A percentile compares a stretch with the other conserved stretches of the same genome.
Evolutionary conservation across 2,888 invertebrate species (phyloP).

Genomic region (Nymphalis polychloros): DNA sequence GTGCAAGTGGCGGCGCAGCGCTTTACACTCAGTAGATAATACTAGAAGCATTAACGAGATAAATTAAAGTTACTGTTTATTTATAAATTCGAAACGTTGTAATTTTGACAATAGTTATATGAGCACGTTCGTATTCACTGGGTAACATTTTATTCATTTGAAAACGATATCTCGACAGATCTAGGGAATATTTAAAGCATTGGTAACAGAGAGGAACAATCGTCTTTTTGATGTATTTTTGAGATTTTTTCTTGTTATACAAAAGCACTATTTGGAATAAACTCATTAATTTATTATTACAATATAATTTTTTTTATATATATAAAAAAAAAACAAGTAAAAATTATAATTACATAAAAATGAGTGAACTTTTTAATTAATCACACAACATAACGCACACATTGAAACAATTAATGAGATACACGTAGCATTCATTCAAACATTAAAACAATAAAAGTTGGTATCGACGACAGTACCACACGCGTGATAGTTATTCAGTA

Average conservation of each 20-base stretch:
- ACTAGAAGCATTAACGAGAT: conserved; percentile 46
- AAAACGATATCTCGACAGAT: conserved; percentile 19
- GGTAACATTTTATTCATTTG: conserved; percentile 15
- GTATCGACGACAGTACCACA: conserved; percentile 37
- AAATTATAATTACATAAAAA: conserved; percentile 58
- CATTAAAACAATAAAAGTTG: conserved; percentile 42
- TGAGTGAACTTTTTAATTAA: conserved; percentile 53
- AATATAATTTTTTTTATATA: conserved; percentile 56
- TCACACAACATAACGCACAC: conserved; percentile 35
- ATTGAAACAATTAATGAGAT: conserved; percentile 53
- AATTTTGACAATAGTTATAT: conserved; percentile 27
- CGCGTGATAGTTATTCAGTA: conserved; percentile 11
- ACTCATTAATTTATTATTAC: conserved; percentile 46
- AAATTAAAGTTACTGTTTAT: conserved; percentile 28
- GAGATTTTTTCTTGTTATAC: conserved; percentile 21
- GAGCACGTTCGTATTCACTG: conserved; percentile 14
- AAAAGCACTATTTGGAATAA: conserved; percentile 28
- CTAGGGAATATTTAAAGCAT: conserved; percentile 28
- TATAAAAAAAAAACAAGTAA: conserved; percentile 46
- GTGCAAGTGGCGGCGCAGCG: conserved; percentile 59
- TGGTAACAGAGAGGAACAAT: conserved; percentile 47
- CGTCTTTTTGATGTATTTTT: conserved; percentile 13
- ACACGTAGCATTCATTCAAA: conserved; percentile 53
- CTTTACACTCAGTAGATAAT: conserved; percentile 35
- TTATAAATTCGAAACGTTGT: conserved; percentile 21